Evolutionary conservation across 1,140 invertebrate species (phyloP), one percentile per base, ranked within the genome.

Genomic region (Hormaphis cornu): DNA sequence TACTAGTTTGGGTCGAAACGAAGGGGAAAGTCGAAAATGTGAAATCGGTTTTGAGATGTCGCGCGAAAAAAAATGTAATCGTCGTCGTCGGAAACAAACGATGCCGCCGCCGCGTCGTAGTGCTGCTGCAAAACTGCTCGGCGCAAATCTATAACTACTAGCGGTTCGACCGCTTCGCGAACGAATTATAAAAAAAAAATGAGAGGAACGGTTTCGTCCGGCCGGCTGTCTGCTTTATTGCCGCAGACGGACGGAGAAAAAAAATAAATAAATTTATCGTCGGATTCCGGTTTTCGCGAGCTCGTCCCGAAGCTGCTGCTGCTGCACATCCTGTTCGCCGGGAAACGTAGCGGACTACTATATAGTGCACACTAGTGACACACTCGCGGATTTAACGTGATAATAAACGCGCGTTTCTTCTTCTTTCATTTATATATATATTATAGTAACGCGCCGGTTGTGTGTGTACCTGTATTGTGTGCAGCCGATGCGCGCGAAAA

Each of bases 221-320:
- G n/a, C 10, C 35, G 24, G 40, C 58, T 44, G 26, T n/a, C 58
- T 61, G 46, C 58, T 61, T 61, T 61, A 44, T 37, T 26, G 58
- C 22, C 7, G 54, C 58, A 6, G 40, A 30, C 58, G 58, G 20
- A 46, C 22, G 28, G 42, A 61, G 58, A 61, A 28, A 28, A 1
- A 18, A 8, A 28, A 48, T 14, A 4, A 42, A 44, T n/a, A 28
- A 44, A 40, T 30, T 20, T 33, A 50, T 8, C 28, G 44, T 66
- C 61, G n/a, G 58, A 66, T 66, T 66, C 61, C 61, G 61, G 61
- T 66, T 66, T 50, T 66, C 40, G 28, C 44, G 16, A n/a, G 61
- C 26, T 66, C 61, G 61, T 66, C 61, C 50, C 61, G 18, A 20
- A 37, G 40, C 20, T 61, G n/a, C 33, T 24, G 18, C 59, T 10